Conservation (phyloP, 2,113 vertebrate genomes). For the Sturnus vulgaris region DNA sequence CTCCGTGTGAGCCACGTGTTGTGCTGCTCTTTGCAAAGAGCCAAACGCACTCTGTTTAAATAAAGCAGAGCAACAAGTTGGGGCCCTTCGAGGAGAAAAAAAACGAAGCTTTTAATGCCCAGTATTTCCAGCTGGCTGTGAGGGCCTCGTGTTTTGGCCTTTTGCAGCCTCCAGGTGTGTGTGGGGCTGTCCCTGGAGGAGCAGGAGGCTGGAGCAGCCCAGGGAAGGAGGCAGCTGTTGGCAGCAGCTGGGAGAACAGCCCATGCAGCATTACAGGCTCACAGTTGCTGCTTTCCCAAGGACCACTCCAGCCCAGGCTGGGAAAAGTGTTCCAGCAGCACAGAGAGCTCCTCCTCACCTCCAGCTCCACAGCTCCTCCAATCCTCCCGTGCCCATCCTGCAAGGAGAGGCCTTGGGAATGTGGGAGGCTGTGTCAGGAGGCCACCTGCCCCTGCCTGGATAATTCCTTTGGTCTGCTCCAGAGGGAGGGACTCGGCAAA, state of each 20-base stretch:
- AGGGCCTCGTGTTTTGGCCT: background rate
- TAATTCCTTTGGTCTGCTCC: background rate
- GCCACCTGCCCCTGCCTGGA: background rate
- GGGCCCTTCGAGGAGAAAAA: background rate
- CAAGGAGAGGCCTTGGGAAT: background rate
- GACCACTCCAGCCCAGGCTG: background rate
- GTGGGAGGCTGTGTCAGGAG: rapidly evolving
- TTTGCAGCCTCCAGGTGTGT: background rate
- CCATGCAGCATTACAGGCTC: rapidly evolving
- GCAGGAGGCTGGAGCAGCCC: background rate
- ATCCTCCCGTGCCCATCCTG: background rate
- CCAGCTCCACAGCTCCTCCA: background rate
- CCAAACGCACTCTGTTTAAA: rapidly evolving
- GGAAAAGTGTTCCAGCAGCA: background rate
- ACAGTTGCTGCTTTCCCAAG: background rate
- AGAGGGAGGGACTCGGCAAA: background rate
- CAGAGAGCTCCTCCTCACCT: background rate
- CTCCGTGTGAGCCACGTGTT: rapidly evolving
- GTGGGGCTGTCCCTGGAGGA: background rate
- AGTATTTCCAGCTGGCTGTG: rapidly evolving
- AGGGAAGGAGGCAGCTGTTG: background rate
- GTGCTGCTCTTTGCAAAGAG: background rate
- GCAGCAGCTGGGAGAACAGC: background rate
- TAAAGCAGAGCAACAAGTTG: background rate
- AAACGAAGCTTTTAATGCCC: background rate